These are phyloP conservation scores for Chaitophorus viminalis DNA, from an alignment of 2,888 invertebrate species.

Conservation along the genomic window DNA sequence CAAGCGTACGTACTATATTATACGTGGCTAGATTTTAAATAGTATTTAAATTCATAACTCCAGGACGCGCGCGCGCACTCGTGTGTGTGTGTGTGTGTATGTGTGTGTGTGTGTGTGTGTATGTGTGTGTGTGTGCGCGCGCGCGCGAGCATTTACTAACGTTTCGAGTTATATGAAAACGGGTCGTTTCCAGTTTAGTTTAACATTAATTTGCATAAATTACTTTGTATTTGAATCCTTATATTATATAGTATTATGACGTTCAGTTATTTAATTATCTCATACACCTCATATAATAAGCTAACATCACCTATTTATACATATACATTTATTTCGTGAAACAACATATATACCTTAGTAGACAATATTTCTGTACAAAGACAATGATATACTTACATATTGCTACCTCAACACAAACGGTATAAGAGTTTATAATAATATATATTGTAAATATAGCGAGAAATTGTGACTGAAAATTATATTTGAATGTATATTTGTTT, in stretches of 20 bases:
- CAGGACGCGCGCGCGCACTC: conserved; percentile 5
- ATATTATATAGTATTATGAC: neutral
- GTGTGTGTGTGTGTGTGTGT: neutral
- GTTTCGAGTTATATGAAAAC: conserved; percentile 24
- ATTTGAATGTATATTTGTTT: neutral
- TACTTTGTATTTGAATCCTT: neutral
- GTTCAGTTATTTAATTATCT: neutral
- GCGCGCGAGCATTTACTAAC: neutral
- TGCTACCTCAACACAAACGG: too few relatives aligned
- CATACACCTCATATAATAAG: neutral
- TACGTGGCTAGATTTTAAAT: conserved; percentile 49
- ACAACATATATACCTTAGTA: neutral
- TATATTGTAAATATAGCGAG: too few relatives aligned
- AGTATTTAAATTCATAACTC: conserved; percentile 44
- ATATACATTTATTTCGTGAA: neutral
- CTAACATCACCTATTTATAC: neutral
- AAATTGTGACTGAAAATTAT: neutral
- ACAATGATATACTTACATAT: neutral
- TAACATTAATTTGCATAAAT: conserved; percentile 57
- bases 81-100: neutral
- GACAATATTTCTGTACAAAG: neutral
- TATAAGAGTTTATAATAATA: too few relatives aligned
- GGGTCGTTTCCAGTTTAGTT: conserved; percentile 49
- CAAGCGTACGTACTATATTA: neutral
- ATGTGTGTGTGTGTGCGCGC: too few relatives aligned